Conservation (phyloP, 2,113 vertebrate genomes). For the Calonectris borealis region DNA sequence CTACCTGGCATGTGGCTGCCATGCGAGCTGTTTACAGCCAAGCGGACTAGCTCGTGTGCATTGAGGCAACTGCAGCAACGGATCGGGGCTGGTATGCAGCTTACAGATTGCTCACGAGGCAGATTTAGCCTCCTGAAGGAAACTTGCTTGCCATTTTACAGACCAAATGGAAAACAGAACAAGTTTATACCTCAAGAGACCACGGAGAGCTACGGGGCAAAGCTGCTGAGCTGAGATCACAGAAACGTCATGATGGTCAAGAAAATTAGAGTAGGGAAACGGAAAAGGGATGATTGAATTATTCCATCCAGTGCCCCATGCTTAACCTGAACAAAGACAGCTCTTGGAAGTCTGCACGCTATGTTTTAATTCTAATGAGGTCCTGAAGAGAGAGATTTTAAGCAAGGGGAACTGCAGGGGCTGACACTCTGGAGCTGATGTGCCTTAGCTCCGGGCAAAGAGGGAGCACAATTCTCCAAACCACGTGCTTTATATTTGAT, state of each 20-base stretch:
- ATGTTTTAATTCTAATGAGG: background rate
- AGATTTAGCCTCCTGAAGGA: background rate
- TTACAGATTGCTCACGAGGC: background rate
- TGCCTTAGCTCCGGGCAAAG: background rate
- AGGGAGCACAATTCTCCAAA: background rate
- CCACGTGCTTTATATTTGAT: background rate
- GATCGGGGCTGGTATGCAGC: background rate
- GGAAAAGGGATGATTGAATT: background rate
- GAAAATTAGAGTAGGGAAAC: background rate
- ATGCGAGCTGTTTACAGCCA: background rate
- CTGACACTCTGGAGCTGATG: background rate
- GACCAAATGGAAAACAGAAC: background rate
- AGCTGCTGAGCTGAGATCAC: background rate
- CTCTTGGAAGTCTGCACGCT: background rate
- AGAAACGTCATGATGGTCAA: background rate
- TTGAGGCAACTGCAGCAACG: background rate
- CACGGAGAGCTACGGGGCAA: background rate
- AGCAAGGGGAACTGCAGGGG: background rate
- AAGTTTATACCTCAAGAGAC: background rate
- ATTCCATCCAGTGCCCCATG: background rate
- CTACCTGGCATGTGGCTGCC: background rate
- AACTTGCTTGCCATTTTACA: background rate
- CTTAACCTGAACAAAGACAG: background rate
- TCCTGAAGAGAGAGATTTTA: background rate
- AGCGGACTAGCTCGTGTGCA: accelerated